These are phyloP conservation scores for Acronicta aceris DNA, from an alignment of 2,888 invertebrate genomes.

Conservation along the genomic window DNA sequence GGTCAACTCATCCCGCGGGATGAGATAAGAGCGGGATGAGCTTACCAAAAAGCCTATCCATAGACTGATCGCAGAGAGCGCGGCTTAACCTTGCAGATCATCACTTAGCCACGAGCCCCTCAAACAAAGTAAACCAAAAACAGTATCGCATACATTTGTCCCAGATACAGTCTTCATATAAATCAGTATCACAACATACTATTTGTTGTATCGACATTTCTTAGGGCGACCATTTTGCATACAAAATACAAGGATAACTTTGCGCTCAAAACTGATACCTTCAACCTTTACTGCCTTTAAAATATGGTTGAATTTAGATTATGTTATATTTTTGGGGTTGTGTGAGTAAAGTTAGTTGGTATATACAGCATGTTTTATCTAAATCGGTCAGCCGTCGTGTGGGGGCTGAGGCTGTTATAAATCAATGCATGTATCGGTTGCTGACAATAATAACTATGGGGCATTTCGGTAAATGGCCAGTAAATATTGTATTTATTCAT, in stretches of 20 bases:
- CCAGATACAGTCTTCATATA: constrained; percentile 71
- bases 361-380: constrained; percentile 73
- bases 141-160: constrained; percentile 66
- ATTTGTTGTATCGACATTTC: constrained; percentile 76
- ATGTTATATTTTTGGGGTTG: not conserved
- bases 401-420: constrained; percentile 75
- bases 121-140: constrained; percentile 45
- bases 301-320: constrained; percentile 5
- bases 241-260: constrained; percentile 49
- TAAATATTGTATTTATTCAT: constrained; percentile 15
- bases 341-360: constrained; percentile 55
- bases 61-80: too few species aligned
- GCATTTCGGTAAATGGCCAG: constrained; percentile 62
- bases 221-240: constrained; percentile 74
- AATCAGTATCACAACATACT: constrained; percentile 71
- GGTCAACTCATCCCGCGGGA: too few species aligned
- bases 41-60: too few species aligned
- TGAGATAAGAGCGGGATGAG: too few species aligned
- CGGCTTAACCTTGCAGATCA: too few species aligned
- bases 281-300: rapidly evolving
- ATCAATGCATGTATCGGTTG: constrained; percentile 74
- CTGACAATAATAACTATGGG: constrained; percentile 64
- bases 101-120: too few species aligned
- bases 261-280: not conserved
- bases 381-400: constrained; percentile 83